Evolutionary conservation across 2,113 vertebrate genomes (phyloP).

Genomic region (Sigmodon hispidus): DNA sequence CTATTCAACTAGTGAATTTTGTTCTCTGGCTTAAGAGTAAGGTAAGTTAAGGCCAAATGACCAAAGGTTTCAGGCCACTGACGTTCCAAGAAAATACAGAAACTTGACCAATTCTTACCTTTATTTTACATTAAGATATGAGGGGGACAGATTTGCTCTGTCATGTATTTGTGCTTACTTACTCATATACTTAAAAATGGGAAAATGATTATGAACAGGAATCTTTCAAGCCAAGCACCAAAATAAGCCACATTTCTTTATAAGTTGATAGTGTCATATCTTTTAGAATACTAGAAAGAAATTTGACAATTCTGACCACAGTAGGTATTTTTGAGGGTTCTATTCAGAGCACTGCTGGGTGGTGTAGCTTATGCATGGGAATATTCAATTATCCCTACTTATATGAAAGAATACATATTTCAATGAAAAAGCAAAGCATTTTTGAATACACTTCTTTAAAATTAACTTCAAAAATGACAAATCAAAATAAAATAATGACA

Average conservation of each 20-base stretch:
- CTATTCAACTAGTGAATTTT: background rate
- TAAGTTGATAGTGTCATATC: background rate
- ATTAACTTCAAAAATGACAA: conserved; percentile 4
- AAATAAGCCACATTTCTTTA: background rate
- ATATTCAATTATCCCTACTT: background rate
- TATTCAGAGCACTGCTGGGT: background rate
- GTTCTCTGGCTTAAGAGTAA: too few species aligned
- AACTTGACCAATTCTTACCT: background rate
- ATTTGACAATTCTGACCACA: background rate
- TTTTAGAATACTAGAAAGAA: background rate
- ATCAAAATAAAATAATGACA: background rate
- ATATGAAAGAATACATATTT: background rate
- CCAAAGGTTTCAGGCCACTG: background rate
- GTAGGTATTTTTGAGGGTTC: background rate
- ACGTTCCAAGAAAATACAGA: too few species aligned
- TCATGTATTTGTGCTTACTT: background rate
- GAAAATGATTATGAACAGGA: background rate
- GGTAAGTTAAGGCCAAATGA: background rate
- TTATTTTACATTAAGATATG: background rate
- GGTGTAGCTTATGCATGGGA: background rate
- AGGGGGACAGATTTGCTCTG: too few species aligned
- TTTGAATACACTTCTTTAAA: background rate
- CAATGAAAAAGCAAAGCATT: background rate
- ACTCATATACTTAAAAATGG: background rate
- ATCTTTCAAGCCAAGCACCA: background rate